Percentiles rank a stretch among this genome's conserved stretches.
These are phyloP conservation scores for Lysiphlebus fabarum DNA, from an alignment of 1,140 invertebrate species.

Conservation along the genomic window DNA sequence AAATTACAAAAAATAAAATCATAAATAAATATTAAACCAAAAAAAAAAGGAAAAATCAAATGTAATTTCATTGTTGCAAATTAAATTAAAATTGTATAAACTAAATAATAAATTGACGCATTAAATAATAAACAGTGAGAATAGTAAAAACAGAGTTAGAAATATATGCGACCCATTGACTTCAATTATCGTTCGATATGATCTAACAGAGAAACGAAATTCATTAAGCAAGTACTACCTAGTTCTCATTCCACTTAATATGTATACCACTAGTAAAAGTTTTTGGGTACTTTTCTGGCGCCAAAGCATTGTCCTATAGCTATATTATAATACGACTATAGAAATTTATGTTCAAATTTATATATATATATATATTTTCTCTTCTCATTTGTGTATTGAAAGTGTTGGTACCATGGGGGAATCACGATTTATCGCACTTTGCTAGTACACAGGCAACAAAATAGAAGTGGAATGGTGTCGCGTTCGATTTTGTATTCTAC, in stretches of 20 bases:
- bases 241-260: not conserved
- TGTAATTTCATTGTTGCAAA: not conserved
- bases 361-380: constrained; percentile 17
- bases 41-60: too few species aligned
- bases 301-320: constrained; percentile 2
- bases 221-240: constrained; percentile 24
- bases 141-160: constrained; percentile 3
- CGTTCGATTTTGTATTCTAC: constrained; percentile 22
- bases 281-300: constrained; percentile 20
- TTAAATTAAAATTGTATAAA: constrained; percentile 1
- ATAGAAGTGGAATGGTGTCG: constrained; percentile 26
- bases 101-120: not conserved
- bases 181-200: constrained; percentile 26
- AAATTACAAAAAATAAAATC: constrained; percentile 24
- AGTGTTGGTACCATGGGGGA: constrained; percentile 17
- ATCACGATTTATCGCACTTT: constrained; percentile 29
- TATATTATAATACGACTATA: constrained; percentile 14
- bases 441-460: constrained; percentile 25
- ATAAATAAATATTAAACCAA: constrained; percentile 12
- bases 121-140: not conserved
- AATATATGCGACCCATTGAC: constrained; percentile 23
- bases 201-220: constrained; percentile 25
- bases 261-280: not conserved
- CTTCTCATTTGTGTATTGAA: constrained; percentile 5
- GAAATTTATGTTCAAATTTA: constrained; percentile 14